These are phyloP conservation scores for Leptinotarsa undecemlineata DNA, from an alignment of 1,140 invertebrate species.

Conservation along the genomic window DNA sequence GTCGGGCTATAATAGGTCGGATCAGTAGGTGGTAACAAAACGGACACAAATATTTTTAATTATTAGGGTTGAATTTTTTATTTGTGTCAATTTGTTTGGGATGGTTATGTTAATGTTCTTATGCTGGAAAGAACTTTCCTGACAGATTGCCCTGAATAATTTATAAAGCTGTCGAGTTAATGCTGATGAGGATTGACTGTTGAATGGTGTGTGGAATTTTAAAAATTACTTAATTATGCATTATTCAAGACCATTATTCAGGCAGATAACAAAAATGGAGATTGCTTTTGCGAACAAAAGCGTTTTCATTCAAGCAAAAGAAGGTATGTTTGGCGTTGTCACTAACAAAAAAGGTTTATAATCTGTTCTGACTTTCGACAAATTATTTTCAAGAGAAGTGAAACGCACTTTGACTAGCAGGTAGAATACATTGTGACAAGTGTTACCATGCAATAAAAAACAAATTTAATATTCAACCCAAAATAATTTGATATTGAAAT, in stretches of 20 bases:
- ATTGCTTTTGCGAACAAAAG: not conserved
- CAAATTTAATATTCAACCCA: too few relatives aligned
- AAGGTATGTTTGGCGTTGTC: too few relatives aligned
- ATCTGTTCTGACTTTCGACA: too few relatives aligned
- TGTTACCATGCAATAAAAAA: not conserved
- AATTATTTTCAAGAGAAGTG: too few relatives aligned
- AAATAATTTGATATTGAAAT: too few relatives aligned
- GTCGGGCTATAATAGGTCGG: constrained; percentile 33
- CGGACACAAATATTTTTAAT: constrained; percentile 39
- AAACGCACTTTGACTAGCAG: not conserved
- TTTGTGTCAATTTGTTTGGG: constrained; percentile 27
- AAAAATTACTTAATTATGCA: constrained; percentile 1
- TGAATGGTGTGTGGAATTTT: constrained; percentile 2
- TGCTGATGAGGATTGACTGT: constrained; percentile 7
- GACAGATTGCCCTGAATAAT: constrained; percentile 15
- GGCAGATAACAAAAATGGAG: not conserved
- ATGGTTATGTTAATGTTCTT: constrained; percentile 23
- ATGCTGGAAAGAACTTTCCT: constrained; percentile 8
- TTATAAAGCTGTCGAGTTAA: constrained; percentile 17
- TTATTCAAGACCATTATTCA: constrained; percentile 6
- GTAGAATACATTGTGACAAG: not conserved
- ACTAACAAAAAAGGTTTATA: too few relatives aligned
- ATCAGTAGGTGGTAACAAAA: constrained; percentile 38
- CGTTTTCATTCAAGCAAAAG: too few relatives aligned
- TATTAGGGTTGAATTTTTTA: constrained; percentile 27